Evolutionary conservation across 2,797 vertebrate species (phyloP), one percentile per base, ranked within the genome.

Genomic region (Poecile montanus): DNA sequence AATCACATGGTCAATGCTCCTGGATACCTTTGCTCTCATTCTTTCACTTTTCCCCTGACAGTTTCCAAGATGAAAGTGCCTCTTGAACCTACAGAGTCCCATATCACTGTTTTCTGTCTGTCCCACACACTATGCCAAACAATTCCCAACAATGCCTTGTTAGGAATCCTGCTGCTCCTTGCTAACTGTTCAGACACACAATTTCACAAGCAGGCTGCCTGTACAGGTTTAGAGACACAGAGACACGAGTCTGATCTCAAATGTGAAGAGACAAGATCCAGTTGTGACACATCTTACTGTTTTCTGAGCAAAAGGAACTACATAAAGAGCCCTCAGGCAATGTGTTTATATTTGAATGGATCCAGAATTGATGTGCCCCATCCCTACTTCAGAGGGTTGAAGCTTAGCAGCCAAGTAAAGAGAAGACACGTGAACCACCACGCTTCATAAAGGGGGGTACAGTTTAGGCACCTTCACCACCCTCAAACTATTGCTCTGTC

Each of bases 381-480:
- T 61, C 44, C 56, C 79, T 75, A 50, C 54, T 92, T 79, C 72
- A 86, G 47, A 82, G 16, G n/a, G 50, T 2, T 68, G n/a, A 73
- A 93, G 65, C 27, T 83, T 32, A 85, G 85, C 56, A 93, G 93
- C 36, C 66, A 91, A 82, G 56, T 75, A 44, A 67, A 92, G 66
- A 45, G 56, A 67, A 92, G 63, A 32, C 42, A 94, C 14, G 1
- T 32, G 65, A 57, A 60, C 25, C 51, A 11, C 57, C 53, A 92
- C 5, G 4, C 42, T 91, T 78, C 71, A 51, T 22, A 54, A 85
- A 88, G 16, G 30, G 32, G 60, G 40, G 84, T n/a, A 29, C 32
- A 73, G 51, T 6, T 56, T 9, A 70, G 81, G 47, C 45, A 60
- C n/a, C 34, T 29, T 20, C 76, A 72, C 19, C 18, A 23, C 4